Percentiles rank a stretch among this genome's conserved stretches.
Conservation (phyloP, 2,113 vertebrate genomes). For the Theristicus caerulescens region DNA sequence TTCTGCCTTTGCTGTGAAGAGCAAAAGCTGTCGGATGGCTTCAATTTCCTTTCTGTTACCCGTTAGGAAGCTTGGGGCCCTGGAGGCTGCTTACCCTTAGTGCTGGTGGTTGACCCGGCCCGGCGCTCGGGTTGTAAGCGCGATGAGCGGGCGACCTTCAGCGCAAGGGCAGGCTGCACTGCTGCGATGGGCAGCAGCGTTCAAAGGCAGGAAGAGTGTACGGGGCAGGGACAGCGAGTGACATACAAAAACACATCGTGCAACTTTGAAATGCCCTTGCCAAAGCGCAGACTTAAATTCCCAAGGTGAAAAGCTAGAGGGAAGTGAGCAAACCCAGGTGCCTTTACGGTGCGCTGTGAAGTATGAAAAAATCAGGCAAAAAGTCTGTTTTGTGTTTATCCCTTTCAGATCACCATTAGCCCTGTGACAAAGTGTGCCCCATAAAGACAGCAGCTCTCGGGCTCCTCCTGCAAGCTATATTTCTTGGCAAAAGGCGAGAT, state of each 20-base stretch:
- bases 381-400: neutral
- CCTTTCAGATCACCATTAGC: neutral
- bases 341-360: neutral
- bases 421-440: neutral
- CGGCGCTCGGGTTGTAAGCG: rapidly evolving
- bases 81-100: neutral
- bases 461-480: neutral
- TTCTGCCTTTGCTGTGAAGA: neutral
- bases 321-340: neutral
- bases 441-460: neutral
- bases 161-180: neutral
- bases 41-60: neutral
- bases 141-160: conserved; percentile 18
- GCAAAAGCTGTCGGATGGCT: neutral
- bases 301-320: neutral
- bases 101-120: neutral
- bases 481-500: neutral
- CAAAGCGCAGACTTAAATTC: neutral
- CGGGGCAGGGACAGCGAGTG: neutral
- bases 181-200: neutral
- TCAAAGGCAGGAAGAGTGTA: neutral
- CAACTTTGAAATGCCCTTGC: neutral
- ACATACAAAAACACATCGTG: neutral
- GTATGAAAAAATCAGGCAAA: neutral
- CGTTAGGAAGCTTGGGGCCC: neutral